Percentiles rank a stretch among this genome's conserved stretches.
Evolutionary conservation across 2,113 vertebrate species (phyloP).

Genomic region (Oreochromis tanganicae): DNA sequence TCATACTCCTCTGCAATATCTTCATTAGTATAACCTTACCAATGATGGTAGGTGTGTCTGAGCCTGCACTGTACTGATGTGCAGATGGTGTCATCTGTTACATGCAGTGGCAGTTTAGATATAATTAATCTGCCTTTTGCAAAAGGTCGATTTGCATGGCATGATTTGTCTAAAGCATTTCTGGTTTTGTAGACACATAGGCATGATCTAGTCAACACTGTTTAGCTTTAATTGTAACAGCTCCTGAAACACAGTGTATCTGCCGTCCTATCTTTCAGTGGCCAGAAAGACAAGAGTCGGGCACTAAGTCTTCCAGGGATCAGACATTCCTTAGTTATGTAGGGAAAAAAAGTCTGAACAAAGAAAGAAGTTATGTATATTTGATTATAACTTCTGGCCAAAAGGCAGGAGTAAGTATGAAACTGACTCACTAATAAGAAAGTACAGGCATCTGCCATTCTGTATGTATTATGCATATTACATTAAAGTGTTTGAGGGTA

Average conservation of each 20-base stretch:
- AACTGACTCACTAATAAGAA: background rate
- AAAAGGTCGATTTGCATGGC: background rate
- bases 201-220: background rate
- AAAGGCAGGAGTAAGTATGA: background rate
- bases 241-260: background rate
- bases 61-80: background rate
- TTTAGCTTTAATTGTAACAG: background rate
- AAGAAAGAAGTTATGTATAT: background rate
- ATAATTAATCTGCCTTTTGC: background rate
- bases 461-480: background rate
- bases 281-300: background rate
- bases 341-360: background rate
- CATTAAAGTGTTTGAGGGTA: background rate
- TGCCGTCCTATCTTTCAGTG: background rate
- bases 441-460: background rate
- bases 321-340: background rate
- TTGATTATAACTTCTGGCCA: background rate
- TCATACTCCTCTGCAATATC: background rate
- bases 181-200: background rate
- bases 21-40: constrained; percentile 24
- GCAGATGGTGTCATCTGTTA: background rate
- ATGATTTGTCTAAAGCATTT: background rate
- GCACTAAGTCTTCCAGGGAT: background rate
- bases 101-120: background rate
- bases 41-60: background rate